Evolutionary conservation across 2,888 invertebrate genomes (phyloP), one percentile per base, ranked within the genome.

Genomic region (Ectobius pallidus): DNA sequence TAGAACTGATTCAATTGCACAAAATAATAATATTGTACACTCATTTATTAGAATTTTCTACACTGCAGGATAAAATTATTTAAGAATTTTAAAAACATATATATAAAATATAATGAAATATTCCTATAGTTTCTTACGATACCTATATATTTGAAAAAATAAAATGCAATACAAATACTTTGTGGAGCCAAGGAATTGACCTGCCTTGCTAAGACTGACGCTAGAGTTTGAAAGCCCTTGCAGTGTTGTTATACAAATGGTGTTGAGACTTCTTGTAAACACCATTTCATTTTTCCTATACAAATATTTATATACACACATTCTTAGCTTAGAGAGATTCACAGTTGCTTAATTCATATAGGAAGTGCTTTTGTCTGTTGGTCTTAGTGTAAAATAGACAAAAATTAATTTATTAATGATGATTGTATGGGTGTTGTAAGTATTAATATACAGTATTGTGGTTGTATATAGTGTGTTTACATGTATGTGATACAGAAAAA

Each of bases 11-110:
- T 16, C n/a, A 1, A 58, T 58, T 30, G 58, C 58, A 58, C 58
- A 58, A 58, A 58, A 58, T 58, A n/a, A 58, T 58, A 58, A 30
- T 58, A 58, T 58, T 58, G 30, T 58, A 58, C 58, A 58, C 32
- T n/a, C n/a, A 46, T 58, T 30, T 58, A 30, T 58, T 58, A 58
- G 58, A 58, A 6, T 58, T 58, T 58, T 58, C 58, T 58, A 58
- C 58, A 58, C 3, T 58, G 58, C 58, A 30, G 30, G 58, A 58
- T 16, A 16, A 22, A 30, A 58, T 16, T 25, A 52, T 2, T 25
- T 52, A 52, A 22, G 52, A 52, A n/a, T n/a, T n/a, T n/a, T n/a
- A n/a, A n/a, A n/a, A n/a, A n/a, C n/a, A n/a, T n/a, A n/a, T n/a
- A n/a, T n/a, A n/a, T n/a, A n/a, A n/a, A n/a, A n/a, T n/a, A n/a